Conservation (phyloP, 2,113 vertebrate genomes). For the Clarias gariepinus region DNA sequence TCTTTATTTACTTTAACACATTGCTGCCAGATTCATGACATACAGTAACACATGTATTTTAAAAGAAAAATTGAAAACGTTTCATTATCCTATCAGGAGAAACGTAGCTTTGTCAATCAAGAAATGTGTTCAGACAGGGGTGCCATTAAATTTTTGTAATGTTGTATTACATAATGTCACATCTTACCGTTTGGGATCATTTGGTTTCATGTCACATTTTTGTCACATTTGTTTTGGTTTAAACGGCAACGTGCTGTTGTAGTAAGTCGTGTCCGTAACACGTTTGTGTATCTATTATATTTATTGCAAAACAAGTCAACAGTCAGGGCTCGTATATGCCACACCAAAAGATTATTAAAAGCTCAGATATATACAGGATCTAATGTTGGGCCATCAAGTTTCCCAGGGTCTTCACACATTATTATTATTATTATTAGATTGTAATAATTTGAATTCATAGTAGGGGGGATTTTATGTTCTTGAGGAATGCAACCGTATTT, state of each 20-base stretch:
- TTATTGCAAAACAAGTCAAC: neutral
- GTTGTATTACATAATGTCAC: neutral
- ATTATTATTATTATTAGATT: too few species aligned
- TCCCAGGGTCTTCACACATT: neutral
- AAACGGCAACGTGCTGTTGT: neutral
- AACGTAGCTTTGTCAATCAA: neutral
- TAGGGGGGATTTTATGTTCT: too few species aligned
- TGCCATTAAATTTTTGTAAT: neutral
- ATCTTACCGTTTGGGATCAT: neutral
- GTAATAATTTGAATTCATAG: too few species aligned
- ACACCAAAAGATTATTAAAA: neutral
- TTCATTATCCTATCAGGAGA: neutral
- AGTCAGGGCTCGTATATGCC: neutral
- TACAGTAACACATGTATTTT: neutral
- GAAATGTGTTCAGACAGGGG: neutral
- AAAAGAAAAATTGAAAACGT: neutral
- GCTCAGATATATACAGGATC: neutral
- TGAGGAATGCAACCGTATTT: too few species aligned
- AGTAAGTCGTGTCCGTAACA: neutral
- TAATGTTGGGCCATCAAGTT: neutral
- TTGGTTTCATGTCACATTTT: neutral
- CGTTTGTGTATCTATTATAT: neutral
- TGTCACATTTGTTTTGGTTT: neutral
- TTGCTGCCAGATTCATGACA: neutral
- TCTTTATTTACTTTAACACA: too few species aligned